These are phyloP conservation scores for Athrips mouffetella DNA, from an alignment of 2,888 invertebrate species.

Conservation along the genomic window DNA sequence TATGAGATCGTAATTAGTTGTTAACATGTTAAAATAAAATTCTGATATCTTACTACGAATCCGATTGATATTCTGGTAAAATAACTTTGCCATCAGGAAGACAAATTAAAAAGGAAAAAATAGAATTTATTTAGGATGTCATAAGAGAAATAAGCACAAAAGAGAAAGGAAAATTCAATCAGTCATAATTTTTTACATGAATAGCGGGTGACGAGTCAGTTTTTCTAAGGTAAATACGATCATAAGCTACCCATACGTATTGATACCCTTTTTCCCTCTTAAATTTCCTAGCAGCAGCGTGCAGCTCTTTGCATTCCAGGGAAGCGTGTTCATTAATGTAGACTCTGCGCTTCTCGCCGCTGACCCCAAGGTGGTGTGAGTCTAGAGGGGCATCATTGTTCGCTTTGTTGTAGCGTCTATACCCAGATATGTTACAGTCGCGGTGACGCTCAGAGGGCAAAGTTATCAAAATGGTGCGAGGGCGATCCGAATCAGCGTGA, in stretches of 20 bases:
- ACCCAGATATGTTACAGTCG: not conserved
- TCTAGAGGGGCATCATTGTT: not conserved
- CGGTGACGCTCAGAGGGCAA: not conserved
- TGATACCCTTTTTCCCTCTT: not conserved
- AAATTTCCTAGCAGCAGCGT: conserved; percentile 1
- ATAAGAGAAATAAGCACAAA: no score
- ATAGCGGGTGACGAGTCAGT: not conserved
- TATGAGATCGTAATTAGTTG: conserved; percentile 2
- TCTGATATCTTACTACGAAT: not conserved
- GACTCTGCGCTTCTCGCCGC: conserved; percentile 18
- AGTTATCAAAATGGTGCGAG: not conserved
- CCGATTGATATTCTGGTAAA: conserved; percentile 7
- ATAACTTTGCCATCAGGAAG: not conserved
- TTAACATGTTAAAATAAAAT: conserved; percentile 5
- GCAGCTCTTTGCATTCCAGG: conserved; percentile 9
- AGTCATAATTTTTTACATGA: not conserved
- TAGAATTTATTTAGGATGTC: not conserved
- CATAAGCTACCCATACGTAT: conserved; percentile 12
- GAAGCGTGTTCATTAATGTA: conserved; percentile 18
- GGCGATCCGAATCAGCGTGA: not conserved
- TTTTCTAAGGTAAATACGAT: conserved; percentile 9
- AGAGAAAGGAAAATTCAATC: not conserved
- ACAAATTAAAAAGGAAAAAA: not conserved
- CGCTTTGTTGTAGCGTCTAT: not conserved
- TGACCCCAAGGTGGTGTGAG: not conserved